Percentiles rank a stretch among this genome's conserved stretches.
phyloP scores from a whole-genome alignment of 35 echinoderm and acorn worm species.

The Anneissia japonica region DNA sequence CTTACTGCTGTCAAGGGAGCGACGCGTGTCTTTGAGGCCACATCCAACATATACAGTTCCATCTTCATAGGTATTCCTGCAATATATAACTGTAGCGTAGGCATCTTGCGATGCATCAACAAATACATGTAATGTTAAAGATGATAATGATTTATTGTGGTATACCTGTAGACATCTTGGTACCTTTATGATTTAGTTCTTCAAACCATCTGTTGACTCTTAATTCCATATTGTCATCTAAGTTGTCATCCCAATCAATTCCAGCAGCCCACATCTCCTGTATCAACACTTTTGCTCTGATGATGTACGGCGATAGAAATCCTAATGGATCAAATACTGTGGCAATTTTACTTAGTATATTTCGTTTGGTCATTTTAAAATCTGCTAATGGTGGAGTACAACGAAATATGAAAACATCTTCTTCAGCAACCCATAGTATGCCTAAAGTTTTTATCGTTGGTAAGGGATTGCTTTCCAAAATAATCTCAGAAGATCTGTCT shows the following conservation, averaged over 20 bases:
- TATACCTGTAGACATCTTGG: no score
- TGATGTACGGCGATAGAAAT: constrained; percentile 13
- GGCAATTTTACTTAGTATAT: constrained; percentile 26
- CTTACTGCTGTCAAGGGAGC: constrained; percentile 8
- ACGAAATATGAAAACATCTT: constrained; percentile 6
- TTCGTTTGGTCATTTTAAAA: constrained; percentile 12
- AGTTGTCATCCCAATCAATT: constrained; percentile 48
- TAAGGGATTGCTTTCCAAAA: neutral
- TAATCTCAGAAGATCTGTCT: constrained; percentile 16
- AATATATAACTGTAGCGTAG: neutral
- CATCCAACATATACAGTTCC: constrained; percentile 5
- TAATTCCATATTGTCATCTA: no score
- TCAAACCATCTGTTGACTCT: no score
- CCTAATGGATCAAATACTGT: constrained; percentile 43
- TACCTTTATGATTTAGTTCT: no score
- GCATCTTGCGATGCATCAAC: constrained; percentile 35
- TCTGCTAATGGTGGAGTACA: neutral
- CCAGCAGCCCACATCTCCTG: constrained; percentile 10
- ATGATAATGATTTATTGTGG: no score
- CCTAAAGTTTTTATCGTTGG: constrained; percentile 31
- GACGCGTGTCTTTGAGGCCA: constrained; percentile 28
- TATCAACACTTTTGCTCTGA: constrained; percentile 19
- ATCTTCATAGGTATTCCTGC: neutral
- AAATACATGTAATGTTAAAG: constrained; percentile 38
- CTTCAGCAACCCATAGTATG: constrained; percentile 16